Base-by-base conservation (phyloP, 2,888 invertebrate genomes). In the Orchesella flavescens region DNA sequence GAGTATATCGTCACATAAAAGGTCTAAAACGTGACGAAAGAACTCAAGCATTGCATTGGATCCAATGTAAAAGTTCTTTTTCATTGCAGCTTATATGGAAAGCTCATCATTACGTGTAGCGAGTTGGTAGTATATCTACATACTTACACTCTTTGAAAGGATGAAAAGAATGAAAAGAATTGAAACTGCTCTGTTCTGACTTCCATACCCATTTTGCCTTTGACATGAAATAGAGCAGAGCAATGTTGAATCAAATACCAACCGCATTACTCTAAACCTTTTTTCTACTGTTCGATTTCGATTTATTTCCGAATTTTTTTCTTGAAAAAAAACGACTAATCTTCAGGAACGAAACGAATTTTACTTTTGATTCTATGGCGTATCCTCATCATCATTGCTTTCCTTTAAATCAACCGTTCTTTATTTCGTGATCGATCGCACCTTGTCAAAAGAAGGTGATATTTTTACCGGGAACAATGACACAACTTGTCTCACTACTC, bases 401-500 rank as follows among this genome's bases (percentile, higher is more conserved):
- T 53, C 10, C 53, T 53, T n/a, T n/a, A 53, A 53, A 53, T 53
- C 53, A n/a, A 10, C 53, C 2, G 53, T 53, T 10, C 53, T 13
- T n/a, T 53, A 46, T 53, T 34, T 13, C 43, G 76, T 76, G 76
- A 76, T 76, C 76, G 76, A 76, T 76, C 76, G 66, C 34, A 34
- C 19, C 76, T 34, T 76, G 76, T 76, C 76, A 76, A 66, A 4
- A 21, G 21, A 76, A 66, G 57, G 76, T 66, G 76, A 76, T 76
- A 76, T 76, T 76, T 76, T 76, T 66, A 44, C 19, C 19, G 19
- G 19, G 23, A 15, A 46, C 19, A 76, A 34, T 57, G 57, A 55
- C 76, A 76, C 34, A 66, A 55, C 13, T 55, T 75, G 66, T 75
- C n/a, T 24, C 21, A 17, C 53, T 15, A 34, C 21, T 15, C 17